Percentiles rank a stretch among this genome's conserved stretches.
phyloP scores from a whole-genome alignment of 2,797 vertebrate genomes.

The Myiotriccus ornatus region DNA sequence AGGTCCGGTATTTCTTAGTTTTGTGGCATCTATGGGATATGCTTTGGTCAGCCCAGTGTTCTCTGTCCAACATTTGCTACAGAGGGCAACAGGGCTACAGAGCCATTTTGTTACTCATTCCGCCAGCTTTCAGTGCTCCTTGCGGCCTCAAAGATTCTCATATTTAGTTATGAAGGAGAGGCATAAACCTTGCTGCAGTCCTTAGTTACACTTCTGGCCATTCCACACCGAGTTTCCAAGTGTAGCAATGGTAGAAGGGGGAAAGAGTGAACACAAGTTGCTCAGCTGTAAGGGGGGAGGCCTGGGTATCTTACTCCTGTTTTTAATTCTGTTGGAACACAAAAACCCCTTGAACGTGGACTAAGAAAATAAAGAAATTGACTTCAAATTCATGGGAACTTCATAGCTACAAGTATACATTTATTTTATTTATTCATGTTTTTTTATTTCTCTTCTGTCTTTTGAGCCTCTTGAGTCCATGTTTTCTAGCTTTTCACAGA shows the following conservation, averaged over 20 bases:
- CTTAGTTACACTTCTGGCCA: neutral
- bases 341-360: neutral
- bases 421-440: neutral
- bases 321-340: neutral
- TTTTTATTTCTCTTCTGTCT: neutral
- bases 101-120: neutral
- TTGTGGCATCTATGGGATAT: neutral
- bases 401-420: neutral
- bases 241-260: neutral
- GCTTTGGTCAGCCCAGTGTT: neutral
- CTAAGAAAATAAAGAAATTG: neutral
- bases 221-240: neutral
- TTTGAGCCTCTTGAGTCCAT: neutral
- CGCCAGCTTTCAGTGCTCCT: neutral
- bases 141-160: neutral
- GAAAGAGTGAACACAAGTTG: neutral
- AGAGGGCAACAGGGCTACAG: neutral
- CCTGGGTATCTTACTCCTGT: rapidly evolving
- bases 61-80: neutral
- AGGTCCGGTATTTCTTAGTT: neutral
- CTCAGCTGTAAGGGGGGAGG: neutral
- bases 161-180: neutral
- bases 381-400: neutral
- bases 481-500: neutral
- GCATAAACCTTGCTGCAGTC: neutral